Conservation (phyloP, 2,113 vertebrate genomes). For the Gobiocypris rarus region DNA sequence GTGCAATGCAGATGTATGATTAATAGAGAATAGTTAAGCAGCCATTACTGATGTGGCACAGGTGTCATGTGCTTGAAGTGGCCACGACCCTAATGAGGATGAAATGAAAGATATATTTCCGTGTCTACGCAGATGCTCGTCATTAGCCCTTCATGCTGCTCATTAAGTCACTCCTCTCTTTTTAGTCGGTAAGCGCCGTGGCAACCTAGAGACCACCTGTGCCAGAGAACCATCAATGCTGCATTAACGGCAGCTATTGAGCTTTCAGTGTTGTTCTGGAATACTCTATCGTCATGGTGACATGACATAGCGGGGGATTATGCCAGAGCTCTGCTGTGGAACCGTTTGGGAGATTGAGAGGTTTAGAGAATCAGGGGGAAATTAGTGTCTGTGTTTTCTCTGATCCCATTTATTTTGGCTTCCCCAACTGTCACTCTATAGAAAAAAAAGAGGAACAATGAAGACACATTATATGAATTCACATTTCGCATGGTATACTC, state of each 20-base stretch:
- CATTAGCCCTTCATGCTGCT: slow-evolving; percentile 28
- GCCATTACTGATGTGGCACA: slow-evolving; percentile 17
- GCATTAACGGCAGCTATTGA: slow-evolving; percentile 22
- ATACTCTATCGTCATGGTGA: slow-evolving; percentile 45
- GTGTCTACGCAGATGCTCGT: slow-evolving; percentile 8
- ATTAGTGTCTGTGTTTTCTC: slow-evolving; percentile 30
- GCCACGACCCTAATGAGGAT: slow-evolving; percentile 1
- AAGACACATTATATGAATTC: not conserved
- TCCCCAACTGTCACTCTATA: not conserved
- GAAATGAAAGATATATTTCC: slow-evolving; percentile 28
- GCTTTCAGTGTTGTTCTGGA: slow-evolving; percentile 34
- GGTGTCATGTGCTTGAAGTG: slow-evolving; percentile 14
- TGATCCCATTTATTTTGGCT: slow-evolving; percentile 11
- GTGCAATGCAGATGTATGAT: not conserved
- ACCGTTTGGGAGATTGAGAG: slow-evolving; percentile 19
- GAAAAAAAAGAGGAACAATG: not conserved
- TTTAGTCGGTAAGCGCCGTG: not conserved
- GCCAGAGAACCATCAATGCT: slow-evolving; percentile 15
- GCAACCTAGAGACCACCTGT: slow-evolving; percentile 47
- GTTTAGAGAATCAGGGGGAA: slow-evolving; percentile 26
- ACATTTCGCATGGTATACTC: not conserved
- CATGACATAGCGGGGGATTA: slow-evolving; percentile 5
- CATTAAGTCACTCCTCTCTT: slow-evolving; percentile 24
- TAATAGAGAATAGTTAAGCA: slow-evolving; percentile 18
- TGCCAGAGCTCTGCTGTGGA: slow-evolving; percentile 5